Base-by-base conservation (phyloP, 1,140 invertebrate genomes). In the Manduca sexta region DNA sequence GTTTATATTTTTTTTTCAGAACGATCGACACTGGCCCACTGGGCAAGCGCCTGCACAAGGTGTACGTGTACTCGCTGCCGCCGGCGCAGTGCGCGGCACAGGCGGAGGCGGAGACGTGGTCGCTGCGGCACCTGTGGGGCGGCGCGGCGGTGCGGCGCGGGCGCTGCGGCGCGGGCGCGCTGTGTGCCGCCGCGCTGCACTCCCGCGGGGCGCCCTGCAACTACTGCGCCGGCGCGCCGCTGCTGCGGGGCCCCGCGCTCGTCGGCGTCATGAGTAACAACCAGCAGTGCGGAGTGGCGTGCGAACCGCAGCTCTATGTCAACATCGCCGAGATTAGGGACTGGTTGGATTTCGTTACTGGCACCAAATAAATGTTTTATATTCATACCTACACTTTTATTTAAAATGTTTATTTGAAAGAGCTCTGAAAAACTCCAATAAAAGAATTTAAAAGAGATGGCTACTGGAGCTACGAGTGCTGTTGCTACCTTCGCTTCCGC, bases 221-320 rank as follows among this genome's bases (percentile, higher is more conserved):
- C 51, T 67, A 62, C 52, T 69, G 74, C 56, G 68, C 64, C 11
- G 76, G 74, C 34, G 26, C 76, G 21, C 68, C 76, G 16, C 60
- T 80, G 35, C 40, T 77, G 49, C 48, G 48, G 10, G 46, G 46
- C n/a, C 29, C 46, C 21, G 16, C 21, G 26, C 51, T 75, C 38
- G 39, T 66, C 40, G 70, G 57, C 17, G 6, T 75, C 14, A 66
- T 71, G 71, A 49, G 40, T 34, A 60, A 58, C 37, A 52, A 52
- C 49, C 17, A 26, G 15, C 58, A 49, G 6, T 73, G 75, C 48
- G 69, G 61, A 8, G 40, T 56, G 5, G 41, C 64, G 14, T 80
- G 76, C 56, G 69, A 58, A 26, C 73, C 75, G 16, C 56, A 59
- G 11, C 17, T 52, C 14, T 74, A 64, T 49, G 71, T 69, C 31